phyloP scores from a whole-genome alignment of 1,140 invertebrate species.

The Meloidogyne floridensis region DNA sequence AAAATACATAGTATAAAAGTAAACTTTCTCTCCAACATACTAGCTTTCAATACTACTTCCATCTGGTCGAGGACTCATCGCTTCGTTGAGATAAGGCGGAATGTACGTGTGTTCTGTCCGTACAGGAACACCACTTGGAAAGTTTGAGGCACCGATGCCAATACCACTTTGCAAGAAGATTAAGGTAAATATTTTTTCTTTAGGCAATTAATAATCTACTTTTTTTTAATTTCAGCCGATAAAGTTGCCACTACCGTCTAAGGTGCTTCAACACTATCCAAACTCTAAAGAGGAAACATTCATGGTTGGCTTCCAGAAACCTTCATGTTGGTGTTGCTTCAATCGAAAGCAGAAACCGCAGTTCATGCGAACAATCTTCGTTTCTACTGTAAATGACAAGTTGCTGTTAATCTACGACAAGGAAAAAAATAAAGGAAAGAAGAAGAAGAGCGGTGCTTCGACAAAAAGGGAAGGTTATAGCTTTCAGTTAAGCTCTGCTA shows the following conservation, averaged over 20 bases:
- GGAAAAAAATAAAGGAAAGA: neutral
- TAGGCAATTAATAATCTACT: neutral
- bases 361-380: constrained; percentile 9
- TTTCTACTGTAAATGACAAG: neutral
- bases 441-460: neutral
- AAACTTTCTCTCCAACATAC: neutral
- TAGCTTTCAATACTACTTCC: neutral
- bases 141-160: neutral
- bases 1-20: neutral
- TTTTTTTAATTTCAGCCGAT: neutral
- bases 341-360: neutral
- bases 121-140: neutral
- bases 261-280: constrained; percentile 1
- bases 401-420: neutral
- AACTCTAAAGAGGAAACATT: neutral
- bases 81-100: neutral
- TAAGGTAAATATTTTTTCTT: neutral
- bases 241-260: constrained; percentile 8
- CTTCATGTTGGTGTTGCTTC: neutral
- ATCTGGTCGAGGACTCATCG: neutral
- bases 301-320: neutral
- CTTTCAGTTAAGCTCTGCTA: neutral
- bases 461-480: neutral
- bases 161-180: neutral
- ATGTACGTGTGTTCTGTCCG: neutral